Percentiles rank a stretch among this genome's conserved stretches.
Conservation (phyloP, 2,888 invertebrate species). For the Napeogenes inachia region DNA sequence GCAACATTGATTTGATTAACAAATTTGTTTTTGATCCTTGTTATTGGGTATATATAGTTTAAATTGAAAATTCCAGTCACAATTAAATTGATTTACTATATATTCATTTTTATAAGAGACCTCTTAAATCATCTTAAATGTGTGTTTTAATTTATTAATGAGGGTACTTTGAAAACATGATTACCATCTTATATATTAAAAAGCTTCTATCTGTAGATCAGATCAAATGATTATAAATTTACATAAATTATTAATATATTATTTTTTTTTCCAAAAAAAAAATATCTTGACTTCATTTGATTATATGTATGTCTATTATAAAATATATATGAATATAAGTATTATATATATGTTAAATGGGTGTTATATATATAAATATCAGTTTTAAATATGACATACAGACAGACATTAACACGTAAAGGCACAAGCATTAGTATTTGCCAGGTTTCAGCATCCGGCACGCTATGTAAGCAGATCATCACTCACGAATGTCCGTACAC, state of each 20-base stretch:
- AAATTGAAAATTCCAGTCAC: too few relatives aligned
- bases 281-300: too few relatives aligned
- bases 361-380: neutral
- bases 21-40: slow-evolving; percentile 10
- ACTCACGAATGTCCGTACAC: slow-evolving; percentile 65
- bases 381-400: neutral
- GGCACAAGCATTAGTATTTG: slow-evolving; percentile 48
- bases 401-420: slow-evolving; percentile 21
- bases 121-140: slow-evolving; percentile 16
- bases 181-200: slow-evolving; percentile 32
- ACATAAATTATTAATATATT: too few relatives aligned
- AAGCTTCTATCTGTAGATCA: slow-evolving; percentile 26
- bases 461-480: slow-evolving; percentile 71
- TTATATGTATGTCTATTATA: too few relatives aligned
- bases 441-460: slow-evolving; percentile 74
- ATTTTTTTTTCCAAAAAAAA: too few relatives aligned
- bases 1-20: slow-evolving; percentile 25
- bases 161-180: slow-evolving; percentile 33
- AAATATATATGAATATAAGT: too few relatives aligned
- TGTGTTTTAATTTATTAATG: slow-evolving; percentile 33
- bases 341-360: neutral
- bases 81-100: neutral
- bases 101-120: neutral
- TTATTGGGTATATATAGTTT: too few relatives aligned
- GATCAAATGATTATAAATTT: neutral